Conservation (phyloP, 2,797 vertebrate genomes). For the Eutrigla gurnardus region DNA sequence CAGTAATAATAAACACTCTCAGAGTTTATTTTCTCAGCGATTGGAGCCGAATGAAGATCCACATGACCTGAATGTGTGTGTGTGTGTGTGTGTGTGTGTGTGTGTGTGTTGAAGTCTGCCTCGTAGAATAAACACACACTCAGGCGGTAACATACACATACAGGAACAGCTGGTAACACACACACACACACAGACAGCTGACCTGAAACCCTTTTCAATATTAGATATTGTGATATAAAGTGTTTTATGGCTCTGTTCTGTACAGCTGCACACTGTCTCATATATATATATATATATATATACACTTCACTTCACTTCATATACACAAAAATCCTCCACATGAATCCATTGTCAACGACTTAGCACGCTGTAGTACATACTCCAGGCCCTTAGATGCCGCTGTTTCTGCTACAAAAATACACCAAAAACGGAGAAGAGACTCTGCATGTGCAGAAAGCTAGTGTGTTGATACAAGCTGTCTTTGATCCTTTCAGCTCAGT, state of each 20-base stretch:
- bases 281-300: neutral
- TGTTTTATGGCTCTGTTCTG: neutral
- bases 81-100: constrained; percentile 17
- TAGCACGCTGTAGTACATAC: too few relatives aligned
- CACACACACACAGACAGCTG: constrained; percentile 28
- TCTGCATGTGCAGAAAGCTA: too few relatives aligned
- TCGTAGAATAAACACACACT: constrained; percentile 59
- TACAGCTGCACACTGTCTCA: neutral
- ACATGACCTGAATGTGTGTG: constrained; percentile 43
- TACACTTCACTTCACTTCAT: too few relatives aligned
- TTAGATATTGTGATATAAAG: neutral
- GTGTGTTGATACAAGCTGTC: too few relatives aligned
- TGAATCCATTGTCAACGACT: too few relatives aligned
- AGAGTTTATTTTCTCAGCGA: constrained; percentile 68
- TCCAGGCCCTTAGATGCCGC: too few relatives aligned
- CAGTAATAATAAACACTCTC: constrained; percentile 59
- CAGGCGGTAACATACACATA: constrained; percentile 49
- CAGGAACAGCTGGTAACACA: constrained; percentile 53
- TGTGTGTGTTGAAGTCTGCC: constrained; percentile 31
- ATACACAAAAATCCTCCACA: neutral
- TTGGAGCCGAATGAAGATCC: constrained; percentile 56
- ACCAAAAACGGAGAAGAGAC: too few relatives aligned
- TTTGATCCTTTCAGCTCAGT: too few relatives aligned
- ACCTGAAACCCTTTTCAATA: constrained; percentile 1
- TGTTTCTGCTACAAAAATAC: too few relatives aligned